Percentiles rank a stretch among this genome's conserved stretches.
phyloP scores from a whole-genome alignment of 30 jellyfish, hydroid and myxozoan species.

The Catostylus mosaicus region DNA sequence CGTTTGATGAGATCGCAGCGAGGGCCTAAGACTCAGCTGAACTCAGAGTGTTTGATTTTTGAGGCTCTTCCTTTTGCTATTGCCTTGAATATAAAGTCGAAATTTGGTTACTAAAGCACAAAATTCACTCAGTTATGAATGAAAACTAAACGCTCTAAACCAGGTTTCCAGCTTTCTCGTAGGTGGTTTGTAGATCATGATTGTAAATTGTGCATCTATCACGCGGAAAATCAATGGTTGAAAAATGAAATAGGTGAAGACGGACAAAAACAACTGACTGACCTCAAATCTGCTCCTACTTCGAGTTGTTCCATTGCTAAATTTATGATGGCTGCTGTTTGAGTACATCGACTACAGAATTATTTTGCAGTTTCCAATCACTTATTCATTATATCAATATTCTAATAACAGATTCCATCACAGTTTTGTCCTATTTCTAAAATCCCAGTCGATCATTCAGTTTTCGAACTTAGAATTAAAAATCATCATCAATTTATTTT shows the following conservation, averaged over 20 bases:
- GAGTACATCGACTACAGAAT: constrained; percentile 69
- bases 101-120: too few species aligned
- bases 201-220: too few species aligned
- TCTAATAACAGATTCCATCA: constrained; percentile 11
- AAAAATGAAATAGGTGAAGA: background rate
- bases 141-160: too few species aligned
- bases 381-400: background rate
- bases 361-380: constrained; percentile 23
- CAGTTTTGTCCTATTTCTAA: constrained; percentile 3
- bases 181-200: too few species aligned
- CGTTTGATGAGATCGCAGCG: constrained; percentile 1
- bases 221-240: background rate
- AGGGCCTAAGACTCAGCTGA: constrained; percentile 12
- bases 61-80: background rate
- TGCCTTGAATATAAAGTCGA: background rate
- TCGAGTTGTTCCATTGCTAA: constrained; percentile 75
- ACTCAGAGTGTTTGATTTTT: constrained; percentile 9
- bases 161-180: too few species aligned
- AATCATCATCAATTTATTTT: constrained; percentile 38
- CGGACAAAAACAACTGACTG: constrained; percentile 37
- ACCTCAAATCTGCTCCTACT: constrained; percentile 78
- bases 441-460: constrained; percentile 16
- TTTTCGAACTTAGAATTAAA: constrained; percentile 18
- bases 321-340: constrained; percentile 56
- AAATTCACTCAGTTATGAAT: too few species aligned